Base-by-base conservation (phyloP, 2,888 invertebrate species). In the Drosophila testacea region DNA sequence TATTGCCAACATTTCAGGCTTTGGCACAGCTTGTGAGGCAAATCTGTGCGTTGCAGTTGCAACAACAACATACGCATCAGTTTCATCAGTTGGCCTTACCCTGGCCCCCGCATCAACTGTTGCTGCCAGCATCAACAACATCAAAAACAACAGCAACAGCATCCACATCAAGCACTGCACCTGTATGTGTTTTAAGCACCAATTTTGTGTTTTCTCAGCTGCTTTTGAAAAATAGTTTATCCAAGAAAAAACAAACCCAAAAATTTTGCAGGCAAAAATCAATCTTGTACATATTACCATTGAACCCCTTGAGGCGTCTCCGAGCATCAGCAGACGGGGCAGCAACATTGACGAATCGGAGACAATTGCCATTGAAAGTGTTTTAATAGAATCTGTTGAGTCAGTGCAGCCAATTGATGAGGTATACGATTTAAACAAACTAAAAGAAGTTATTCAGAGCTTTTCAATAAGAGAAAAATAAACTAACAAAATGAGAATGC, bases 201-300 rank as follows among this genome's bases (percentile, higher is more conserved):
- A 42, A 42, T 61, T 51, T 16, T 64, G 38, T 69, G 46, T 13
- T 51, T n/a, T 27, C 9, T 60, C 9, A 13, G n/a, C 22, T 22
- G 34, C 5, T 6, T 32, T 10, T 32, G 6, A 16, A 48, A 47
- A 32, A 10, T 48, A 34, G 61, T 44, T 61, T 11, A 46, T 9
- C 39, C 48, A 34, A 68, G 32, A 38, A 38, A 36, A 22, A 73
- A 61, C 4, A 38, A n/a, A 30, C 44, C 27, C 42, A 42, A 44
- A 61, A 77, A 72, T 83, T 79, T 90, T 87, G 83, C 92, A 91
- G 91, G 92, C 91, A 64, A 90, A 86, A 77, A 92, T 91, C 88
- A 91, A 89, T 84, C 83, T 92, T 90, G 92, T 91, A 84, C 91
- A 92, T 83, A 91, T 91, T 70, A 92, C 89, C 78, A 86, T 91